phyloP scores from a whole-genome alignment of 1,140 invertebrate genomes.

The Dreissena polymorpha region DNA sequence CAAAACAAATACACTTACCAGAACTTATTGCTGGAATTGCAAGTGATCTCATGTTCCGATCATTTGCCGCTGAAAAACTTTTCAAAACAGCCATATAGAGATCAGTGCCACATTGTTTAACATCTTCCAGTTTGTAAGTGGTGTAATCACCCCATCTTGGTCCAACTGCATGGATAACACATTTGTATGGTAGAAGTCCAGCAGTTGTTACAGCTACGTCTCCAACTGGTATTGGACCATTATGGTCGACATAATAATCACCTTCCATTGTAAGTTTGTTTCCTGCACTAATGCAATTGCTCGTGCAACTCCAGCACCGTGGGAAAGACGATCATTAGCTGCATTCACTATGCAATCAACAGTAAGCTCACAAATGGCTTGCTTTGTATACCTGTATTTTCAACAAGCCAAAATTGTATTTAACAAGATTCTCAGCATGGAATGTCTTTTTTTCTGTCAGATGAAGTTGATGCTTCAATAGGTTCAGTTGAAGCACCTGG shows the following conservation, averaged over 20 bases:
- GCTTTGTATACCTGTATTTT: slow-evolving; percentile 10
- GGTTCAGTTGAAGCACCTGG: not conserved
- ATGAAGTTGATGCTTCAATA: not conserved
- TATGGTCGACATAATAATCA: not conserved
- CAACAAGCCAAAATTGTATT: not conserved
- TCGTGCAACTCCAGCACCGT: slow-evolving; percentile 10
- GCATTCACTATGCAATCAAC: slow-evolving; percentile 30
- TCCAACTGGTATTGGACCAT: not conserved
- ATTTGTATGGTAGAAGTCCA: slow-evolving; percentile 6
- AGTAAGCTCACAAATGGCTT: not conserved
- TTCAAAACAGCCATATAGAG: no score
- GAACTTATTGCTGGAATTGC: no score
- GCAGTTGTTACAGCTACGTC: not conserved
- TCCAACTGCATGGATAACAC: slow-evolving; percentile 27
- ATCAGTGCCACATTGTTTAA: no score
- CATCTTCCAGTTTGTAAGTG: no score
- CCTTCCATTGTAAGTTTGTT: not conserved
- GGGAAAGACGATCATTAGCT: slow-evolving; percentile 9
- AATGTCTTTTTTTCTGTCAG: not conserved
- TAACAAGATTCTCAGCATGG: not conserved
- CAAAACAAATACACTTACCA: no score
- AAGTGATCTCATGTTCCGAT: no score
- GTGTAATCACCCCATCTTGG: not conserved
- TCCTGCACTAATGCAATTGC: slow-evolving; percentile 17
- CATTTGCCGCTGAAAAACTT: no score